These are phyloP conservation scores for Drosophila hydei DNA, from an alignment of 1,140 invertebrate genomes.

Conservation along the genomic window DNA sequence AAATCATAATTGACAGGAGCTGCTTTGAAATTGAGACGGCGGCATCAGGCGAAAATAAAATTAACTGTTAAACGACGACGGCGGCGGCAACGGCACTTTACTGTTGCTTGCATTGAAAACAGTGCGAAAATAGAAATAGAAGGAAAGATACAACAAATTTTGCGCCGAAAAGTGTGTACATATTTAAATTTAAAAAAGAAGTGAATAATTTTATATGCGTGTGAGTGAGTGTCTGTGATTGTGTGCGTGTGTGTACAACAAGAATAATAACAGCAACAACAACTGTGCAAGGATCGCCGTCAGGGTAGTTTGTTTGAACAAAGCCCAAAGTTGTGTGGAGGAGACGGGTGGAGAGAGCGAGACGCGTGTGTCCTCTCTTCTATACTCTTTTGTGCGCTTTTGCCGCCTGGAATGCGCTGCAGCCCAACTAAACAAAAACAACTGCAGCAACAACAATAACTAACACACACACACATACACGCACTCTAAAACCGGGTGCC, in stretches of 20 bases:
- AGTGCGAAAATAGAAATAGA: constrained; percentile 31
- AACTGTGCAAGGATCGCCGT: constrained; percentile 56
- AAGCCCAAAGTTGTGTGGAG: constrained; percentile 43
- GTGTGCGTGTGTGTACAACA: constrained; percentile 55
- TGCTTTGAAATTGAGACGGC: constrained; percentile 32
- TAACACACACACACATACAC: constrained; percentile 38
- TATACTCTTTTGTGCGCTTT: constrained; percentile 58
- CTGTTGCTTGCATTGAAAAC: constrained; percentile 55
- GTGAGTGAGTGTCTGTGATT: constrained; percentile 49
- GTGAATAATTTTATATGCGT: constrained; percentile 60
- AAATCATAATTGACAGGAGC: constrained; percentile 24
- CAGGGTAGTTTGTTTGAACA: constrained; percentile 77
- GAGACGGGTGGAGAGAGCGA: constrained; percentile 13
- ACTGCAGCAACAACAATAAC: constrained; percentile 45
- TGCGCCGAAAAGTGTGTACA: constrained; percentile 49
- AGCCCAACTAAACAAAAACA: constrained; percentile 34
- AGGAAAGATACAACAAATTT: constrained; percentile 19
- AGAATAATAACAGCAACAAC: constrained; percentile 58
- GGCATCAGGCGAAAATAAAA: constrained; percentile 29
- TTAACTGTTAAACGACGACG: constrained; percentile 51
- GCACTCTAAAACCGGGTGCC: constrained; percentile 40
- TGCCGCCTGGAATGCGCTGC: constrained; percentile 54
- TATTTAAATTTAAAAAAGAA: constrained; percentile 36
- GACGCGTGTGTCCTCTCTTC: constrained; percentile 40
- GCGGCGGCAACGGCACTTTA: constrained; percentile 42